These are phyloP conservation scores for Plebejus argus DNA, from an alignment of 2,888 invertebrate species.

Conservation along the genomic window DNA sequence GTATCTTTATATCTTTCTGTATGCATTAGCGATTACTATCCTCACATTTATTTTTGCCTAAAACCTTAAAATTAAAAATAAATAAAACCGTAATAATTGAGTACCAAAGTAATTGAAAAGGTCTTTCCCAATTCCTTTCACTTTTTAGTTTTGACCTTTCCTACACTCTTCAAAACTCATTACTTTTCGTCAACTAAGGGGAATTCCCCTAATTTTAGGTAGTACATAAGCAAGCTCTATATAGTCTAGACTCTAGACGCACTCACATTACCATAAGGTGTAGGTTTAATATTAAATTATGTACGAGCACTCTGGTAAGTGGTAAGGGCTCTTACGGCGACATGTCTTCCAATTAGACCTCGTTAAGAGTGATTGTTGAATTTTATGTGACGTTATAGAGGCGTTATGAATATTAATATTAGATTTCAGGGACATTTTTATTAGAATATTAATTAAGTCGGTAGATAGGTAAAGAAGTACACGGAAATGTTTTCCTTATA, in stretches of 20 bases:
- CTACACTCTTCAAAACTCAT: not conserved
- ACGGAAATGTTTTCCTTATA: too few species aligned
- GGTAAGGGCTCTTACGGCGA: not conserved
- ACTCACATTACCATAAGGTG: slow-evolving; percentile 28
- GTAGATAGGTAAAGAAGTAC: too few species aligned
- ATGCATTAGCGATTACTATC: too few species aligned
- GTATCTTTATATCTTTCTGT: too few species aligned
- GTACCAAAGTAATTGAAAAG: not conserved
- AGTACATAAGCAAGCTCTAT: not conserved
- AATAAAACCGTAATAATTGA: too few species aligned
- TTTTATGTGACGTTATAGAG: slow-evolving; percentile 6
- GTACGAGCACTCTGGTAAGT: slow-evolving; percentile 3
- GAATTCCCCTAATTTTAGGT: slow-evolving; percentile 10
- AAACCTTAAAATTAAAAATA: too few species aligned
- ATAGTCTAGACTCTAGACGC: slow-evolving; percentile 23
- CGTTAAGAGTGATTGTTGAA: slow-evolving; percentile 18
- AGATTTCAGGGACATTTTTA: not conserved
- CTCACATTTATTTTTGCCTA: too few species aligned
- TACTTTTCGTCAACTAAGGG: not conserved
- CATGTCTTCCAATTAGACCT: slow-evolving; percentile 29
- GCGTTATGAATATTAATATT: slow-evolving; percentile 16
- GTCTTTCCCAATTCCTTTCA: not conserved
- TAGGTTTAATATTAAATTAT: slow-evolving; percentile 22
- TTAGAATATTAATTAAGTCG: not conserved
- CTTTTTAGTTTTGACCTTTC: not conserved